A percentile compares a stretch with the other conserved stretches of the same genome.
Conservation (phyloP, 1,140 invertebrate genomes). For the Drosophila gunungcola region DNA sequence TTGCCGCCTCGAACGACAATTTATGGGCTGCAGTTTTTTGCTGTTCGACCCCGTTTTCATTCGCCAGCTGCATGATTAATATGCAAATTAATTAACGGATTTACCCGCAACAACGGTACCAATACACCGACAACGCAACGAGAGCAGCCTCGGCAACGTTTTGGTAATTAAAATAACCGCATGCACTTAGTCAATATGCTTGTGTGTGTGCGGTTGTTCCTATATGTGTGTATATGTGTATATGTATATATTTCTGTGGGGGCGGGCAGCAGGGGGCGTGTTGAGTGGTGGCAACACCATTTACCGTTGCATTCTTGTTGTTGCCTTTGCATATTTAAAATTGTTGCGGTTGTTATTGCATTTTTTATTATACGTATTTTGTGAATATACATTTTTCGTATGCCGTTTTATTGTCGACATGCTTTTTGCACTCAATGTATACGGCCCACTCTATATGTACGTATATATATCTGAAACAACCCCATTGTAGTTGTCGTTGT, state of each 20-base stretch:
- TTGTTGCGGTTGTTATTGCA: conserved; percentile 79
- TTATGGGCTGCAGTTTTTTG: conserved; percentile 66
- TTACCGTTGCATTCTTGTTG: conserved; percentile 35
- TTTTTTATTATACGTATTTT: conserved; percentile 76
- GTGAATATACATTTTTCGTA: conserved; percentile 53
- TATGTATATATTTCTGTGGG: neutral
- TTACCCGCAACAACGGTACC: conserved; percentile 65
- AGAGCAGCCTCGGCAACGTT: conserved; percentile 62
- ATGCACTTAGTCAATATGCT: conserved; percentile 77
- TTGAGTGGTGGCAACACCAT: conserved; percentile 19
- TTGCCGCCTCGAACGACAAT: conserved; percentile 44
- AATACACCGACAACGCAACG: conserved; percentile 40
- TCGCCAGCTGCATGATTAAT: conserved; percentile 75
- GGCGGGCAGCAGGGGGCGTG: conserved; percentile 7
- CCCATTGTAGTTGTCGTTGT: conserved; percentile 47
- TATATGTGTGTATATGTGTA: neutral
- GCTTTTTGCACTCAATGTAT: conserved; percentile 45
- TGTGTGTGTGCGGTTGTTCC: conserved; percentile 44
- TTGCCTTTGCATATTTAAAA: conserved; percentile 74
- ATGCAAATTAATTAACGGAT: conserved; percentile 83
- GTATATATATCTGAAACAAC: conserved; percentile 4
- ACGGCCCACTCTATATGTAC: conserved; percentile 23
- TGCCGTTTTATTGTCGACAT: conserved; percentile 51
- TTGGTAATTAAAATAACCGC: conserved; percentile 83
- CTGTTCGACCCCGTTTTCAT: conserved; percentile 36